Base-by-base conservation (phyloP, 2,888 invertebrate species). In the Thecophora atra region DNA sequence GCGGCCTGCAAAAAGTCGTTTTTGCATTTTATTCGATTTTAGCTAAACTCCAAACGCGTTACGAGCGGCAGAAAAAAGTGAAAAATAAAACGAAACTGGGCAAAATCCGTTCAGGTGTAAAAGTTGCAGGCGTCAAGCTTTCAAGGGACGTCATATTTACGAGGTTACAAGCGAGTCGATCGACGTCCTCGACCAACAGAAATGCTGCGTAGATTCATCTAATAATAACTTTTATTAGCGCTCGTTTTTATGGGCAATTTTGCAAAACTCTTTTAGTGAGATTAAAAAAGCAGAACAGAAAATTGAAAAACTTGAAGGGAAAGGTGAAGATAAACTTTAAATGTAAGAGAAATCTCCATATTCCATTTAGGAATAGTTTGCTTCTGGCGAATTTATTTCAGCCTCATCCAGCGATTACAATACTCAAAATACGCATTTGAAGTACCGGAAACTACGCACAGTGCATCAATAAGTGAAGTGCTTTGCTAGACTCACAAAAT, bases 211-310 rank as follows among this genome's bases (percentile, higher is more conserved):
- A n/a, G 60, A 13, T 11, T 4, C 47, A 17, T n/a, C 17, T n/a
- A n/a, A 13, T 26, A 26, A 60, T 60, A 60, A 28, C 30, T 60
- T 58, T 60, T 60, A 26, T 60, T 24, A n/a, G 26, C 26, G 42
- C 24, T 13, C 19, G 21, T 42, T 24, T 11, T 5, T 47, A 5
- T 17, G 17, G 3, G 4, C 1, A 17, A 17, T 47, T 4, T 58
- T 72, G 58, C 60, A 56, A 72, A 64, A 52, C 58, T n/a, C n/a
- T 72, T 68, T 72, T 58, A 72, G 51, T 67, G 68, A 72, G 67
- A 68, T 72, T 47, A 47, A 11, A n/a, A n/a, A 47, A 47, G 15
- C 47, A n/a, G 6, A 15, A 17, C 47, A 47, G 4, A 47, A 68
- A 72, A 72, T 62, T 62, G 67, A 63, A 67, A 37, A 37, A n/a